These are phyloP conservation scores for Rhinella marina DNA, from an alignment of 2,797 vertebrate species.

Conservation along the genomic window DNA sequence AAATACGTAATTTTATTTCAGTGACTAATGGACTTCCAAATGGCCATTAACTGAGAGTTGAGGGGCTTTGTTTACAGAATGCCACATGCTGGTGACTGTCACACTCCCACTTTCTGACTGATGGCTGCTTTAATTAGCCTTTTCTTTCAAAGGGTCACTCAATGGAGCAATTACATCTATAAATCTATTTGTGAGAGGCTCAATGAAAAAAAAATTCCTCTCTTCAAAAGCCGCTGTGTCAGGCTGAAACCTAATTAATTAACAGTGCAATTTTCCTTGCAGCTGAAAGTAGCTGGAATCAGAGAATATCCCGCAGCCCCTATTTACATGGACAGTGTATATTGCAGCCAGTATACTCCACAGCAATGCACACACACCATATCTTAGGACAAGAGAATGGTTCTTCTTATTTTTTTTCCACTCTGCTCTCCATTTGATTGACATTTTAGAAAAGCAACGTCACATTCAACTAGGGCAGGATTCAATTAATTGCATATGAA, in stretches of 20 bases:
- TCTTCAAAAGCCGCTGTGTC: constrained; percentile 69
- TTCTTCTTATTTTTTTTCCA: constrained; percentile 48
- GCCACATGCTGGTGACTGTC: constrained; percentile 59
- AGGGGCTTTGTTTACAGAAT: constrained; percentile 65
- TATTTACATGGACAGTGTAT: constrained; percentile 59
- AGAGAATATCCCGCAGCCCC: constrained; percentile 59
- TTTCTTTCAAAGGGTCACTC: constrained; percentile 77
- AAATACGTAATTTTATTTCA: constrained; percentile 30
- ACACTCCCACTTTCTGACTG: constrained; percentile 77
- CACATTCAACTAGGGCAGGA: constrained; percentile 75
- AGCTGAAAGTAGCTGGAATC: constrained; percentile 75
- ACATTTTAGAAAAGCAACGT: constrained; percentile 74
- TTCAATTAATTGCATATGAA: constrained; percentile 86
- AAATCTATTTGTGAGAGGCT: constrained; percentile 75
- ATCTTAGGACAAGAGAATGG: constrained; percentile 17
- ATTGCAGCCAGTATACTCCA: neutral
- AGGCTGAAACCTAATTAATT: constrained; percentile 82
- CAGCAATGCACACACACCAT: constrained; percentile 7
- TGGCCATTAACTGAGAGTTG: neutral
- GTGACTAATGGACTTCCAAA: constrained; percentile 54
- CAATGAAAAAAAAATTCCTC: constrained; percentile 66
- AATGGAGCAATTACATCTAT: constrained; percentile 76
- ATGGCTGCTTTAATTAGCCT: constrained; percentile 82
- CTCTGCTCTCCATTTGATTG: constrained; percentile 72
- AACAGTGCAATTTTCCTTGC: constrained; percentile 77